phyloP scores from a whole-genome alignment of 2,888 invertebrate genomes.

The Drosophila mercatorum region DNA sequence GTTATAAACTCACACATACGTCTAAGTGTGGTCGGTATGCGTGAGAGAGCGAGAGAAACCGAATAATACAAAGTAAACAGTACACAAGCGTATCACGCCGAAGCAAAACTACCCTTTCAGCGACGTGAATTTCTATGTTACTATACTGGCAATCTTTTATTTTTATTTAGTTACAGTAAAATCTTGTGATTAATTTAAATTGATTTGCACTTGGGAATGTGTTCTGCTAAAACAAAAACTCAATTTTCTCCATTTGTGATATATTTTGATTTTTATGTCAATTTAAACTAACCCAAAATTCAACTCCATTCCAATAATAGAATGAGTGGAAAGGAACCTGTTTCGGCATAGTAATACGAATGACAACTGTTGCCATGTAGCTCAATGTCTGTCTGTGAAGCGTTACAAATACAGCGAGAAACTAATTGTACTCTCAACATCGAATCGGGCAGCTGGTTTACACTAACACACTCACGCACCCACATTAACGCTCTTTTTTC shows the following conservation, averaged over 20 bases:
- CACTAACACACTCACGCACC: conserved; percentile 12
- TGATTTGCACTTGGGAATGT: neutral
- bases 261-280: conserved; percentile 1
- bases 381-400: neutral
- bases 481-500: conserved; percentile 8
- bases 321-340: neutral
- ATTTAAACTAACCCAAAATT: neutral
- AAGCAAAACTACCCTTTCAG: conserved; percentile 10
- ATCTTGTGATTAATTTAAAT: neutral
- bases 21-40: neutral
- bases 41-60: conserved; percentile 13
- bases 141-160: neutral
- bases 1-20: neutral
- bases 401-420: neutral
- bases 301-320: neutral
- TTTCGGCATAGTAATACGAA: neutral
- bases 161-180: neutral
- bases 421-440: neutral
- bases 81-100: neutral
- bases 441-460: conserved; percentile 21
- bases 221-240: neutral
- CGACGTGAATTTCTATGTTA: neutral
- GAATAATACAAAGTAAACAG: conserved; percentile 1
- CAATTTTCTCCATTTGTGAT: neutral
- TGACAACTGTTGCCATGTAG: neutral